phyloP scores from a whole-genome alignment of 2,797 vertebrate genomes.

The Aerospiza tachiro region DNA sequence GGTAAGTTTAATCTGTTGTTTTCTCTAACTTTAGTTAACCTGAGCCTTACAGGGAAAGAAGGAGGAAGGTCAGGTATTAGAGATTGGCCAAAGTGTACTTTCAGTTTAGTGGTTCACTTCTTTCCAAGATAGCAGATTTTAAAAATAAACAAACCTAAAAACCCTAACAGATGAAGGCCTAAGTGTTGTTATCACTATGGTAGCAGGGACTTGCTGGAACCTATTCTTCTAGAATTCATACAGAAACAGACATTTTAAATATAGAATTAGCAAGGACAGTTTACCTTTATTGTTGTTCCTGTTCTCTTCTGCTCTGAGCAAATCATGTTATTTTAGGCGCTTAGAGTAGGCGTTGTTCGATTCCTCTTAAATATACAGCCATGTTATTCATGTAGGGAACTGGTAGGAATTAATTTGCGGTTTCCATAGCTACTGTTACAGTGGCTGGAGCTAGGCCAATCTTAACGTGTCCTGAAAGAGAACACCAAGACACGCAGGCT shows the following conservation, averaged over 20 bases:
- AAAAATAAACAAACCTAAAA: background rate
- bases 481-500: background rate
- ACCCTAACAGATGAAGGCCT: background rate
- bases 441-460: slow-evolving; percentile 9
- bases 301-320: background rate
- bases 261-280: background rate
- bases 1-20: slow-evolving; percentile 39
- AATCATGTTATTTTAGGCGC: background rate
- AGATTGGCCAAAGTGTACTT: background rate
- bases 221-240: background rate
- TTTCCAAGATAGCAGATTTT: background rate
- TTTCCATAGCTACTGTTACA: slow-evolving; percentile 24
- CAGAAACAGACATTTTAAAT: background rate
- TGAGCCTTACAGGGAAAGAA: background rate
- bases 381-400: background rate
- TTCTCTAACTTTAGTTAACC: background rate
- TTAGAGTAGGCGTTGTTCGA: background rate
- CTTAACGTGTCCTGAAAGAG: slow-evolving; percentile 20
- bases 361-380: background rate
- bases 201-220: background rate
- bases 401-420: slow-evolving; percentile 22
- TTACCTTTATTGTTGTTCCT: background rate
- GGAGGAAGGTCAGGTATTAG: background rate
- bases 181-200: background rate
- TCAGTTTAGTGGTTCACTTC: background rate